Base-by-base conservation (phyloP, 2,797 vertebrate genomes). In the Leuciscus waleckii region DNA sequence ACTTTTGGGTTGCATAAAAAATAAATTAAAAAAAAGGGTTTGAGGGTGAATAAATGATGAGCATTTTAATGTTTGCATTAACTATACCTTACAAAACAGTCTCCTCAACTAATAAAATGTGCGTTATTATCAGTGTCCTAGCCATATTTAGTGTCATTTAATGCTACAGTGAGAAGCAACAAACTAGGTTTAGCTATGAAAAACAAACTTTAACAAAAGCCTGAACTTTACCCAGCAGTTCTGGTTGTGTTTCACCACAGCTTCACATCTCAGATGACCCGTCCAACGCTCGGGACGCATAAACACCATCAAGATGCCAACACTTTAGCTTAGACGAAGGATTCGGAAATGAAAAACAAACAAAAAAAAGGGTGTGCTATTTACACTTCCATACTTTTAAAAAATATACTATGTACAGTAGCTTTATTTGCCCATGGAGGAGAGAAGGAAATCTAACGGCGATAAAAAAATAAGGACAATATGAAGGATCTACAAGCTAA, bases 391-490 rank as follows among this genome's bases (percentile, higher is more conserved):
- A 88, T 74, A 87, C 85, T 84, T 88, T 88, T 77, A 65, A 71
- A 86, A 92, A 92, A 91, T 90, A 89, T 86, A 87, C 80, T 86
- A 91, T 92, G 80, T 93, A 91, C 89, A 92, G 89, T 91, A 91
- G 89, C 90, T 89, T 88, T 85, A 88, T 85, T 89, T 86, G 86
- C 81, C 85, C 85, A 86, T 89, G 88, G 89, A 86, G 65, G 85
- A 89, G 73, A 89, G 84, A 51, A 85, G 89, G 35, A 70, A 80
- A 86, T 88, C 87, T 84, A 78, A 58, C 4, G 46, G 86, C 11
- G 73, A 63, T 81, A 90, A 80, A 87, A 88, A 74, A 83, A 85
- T 29, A 80, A 76, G 54, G 69, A 85, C 46, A 19, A 88, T 71
- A 82, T 81, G 85, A 54, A 58, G 1, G 86, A 84, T 68, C 77